A percentile compares a stretch with the other conserved stretches of the same genome.
Evolutionary conservation across 1,140 invertebrate species (phyloP).

Genomic region (Atta texana): DNA sequence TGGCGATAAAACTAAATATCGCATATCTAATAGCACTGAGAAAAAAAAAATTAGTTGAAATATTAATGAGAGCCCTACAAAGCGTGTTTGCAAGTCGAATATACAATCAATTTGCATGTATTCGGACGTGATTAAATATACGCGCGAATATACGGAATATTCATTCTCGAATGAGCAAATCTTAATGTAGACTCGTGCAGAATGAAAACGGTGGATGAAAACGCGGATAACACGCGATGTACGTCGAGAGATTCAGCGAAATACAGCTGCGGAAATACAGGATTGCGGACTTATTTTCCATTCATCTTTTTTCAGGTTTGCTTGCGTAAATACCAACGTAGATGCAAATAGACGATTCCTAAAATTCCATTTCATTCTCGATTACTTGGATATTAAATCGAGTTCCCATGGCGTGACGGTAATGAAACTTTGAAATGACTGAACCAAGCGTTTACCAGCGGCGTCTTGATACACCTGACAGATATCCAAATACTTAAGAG

Average conservation of each 20-base stretch:
- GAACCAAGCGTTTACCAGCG: conserved; percentile 28
- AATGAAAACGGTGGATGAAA: conserved; percentile 6
- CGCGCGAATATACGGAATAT: background rate
- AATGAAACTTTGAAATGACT: conserved; percentile 57
- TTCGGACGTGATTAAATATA: conserved; percentile 10
- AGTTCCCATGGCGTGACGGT: conserved; percentile 42
- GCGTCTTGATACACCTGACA: background rate
- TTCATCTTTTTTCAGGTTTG: background rate
- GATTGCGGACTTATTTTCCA: background rate
- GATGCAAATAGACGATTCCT: conserved; percentile 31
- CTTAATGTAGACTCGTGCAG: background rate
- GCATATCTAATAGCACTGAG: background rate
- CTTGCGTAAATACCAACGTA: background rate
- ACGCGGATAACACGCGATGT: background rate
- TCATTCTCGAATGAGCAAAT: background rate
- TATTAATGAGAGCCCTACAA: background rate
- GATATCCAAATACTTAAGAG: background rate
- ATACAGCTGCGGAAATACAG: background rate
- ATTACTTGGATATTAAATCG: conserved; percentile 49
- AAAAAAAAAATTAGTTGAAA: background rate
- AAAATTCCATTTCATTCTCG: conserved; percentile 38
- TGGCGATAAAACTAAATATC: conserved; percentile 14
- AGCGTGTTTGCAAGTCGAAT: background rate
- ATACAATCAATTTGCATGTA: background rate
- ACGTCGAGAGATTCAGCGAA: background rate